A percentile compares a stretch with the other conserved stretches of the same genome.
Evolutionary conservation across 2,797 vertebrate species (phyloP).

Genomic region (Myripristis jacobus): DNA sequence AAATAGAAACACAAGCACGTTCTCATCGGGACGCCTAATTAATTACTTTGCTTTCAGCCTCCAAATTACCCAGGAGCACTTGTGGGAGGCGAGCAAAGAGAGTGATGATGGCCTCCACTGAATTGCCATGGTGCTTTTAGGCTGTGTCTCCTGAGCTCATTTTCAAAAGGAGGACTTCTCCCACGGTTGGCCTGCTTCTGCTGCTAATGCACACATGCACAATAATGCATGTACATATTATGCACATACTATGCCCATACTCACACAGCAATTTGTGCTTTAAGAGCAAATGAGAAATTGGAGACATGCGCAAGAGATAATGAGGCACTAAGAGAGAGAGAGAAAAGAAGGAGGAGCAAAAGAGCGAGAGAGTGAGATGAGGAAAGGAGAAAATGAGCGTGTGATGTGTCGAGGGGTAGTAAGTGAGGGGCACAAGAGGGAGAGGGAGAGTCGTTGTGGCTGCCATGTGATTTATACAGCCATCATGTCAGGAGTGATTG

Average conservation of each 20-base stretch:
- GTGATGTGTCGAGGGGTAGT: slow-evolving; percentile 20
- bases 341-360: slow-evolving; percentile 19
- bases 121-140: slow-evolving; percentile 75
- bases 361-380: slow-evolving; percentile 38
- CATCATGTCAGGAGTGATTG: slow-evolving; percentile 63
- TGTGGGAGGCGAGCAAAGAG: slow-evolving; percentile 65
- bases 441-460: slow-evolving; percentile 39
- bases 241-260: slow-evolving; percentile 16
- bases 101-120: slow-evolving; percentile 70
- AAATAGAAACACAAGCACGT: slow-evolving; percentile 62
- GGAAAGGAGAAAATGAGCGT: slow-evolving; percentile 30
- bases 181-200: slow-evolving; percentile 37
- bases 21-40: slow-evolving; percentile 78
- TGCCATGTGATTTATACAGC: slow-evolving; percentile 73
- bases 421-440: slow-evolving; percentile 7
- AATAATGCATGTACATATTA: not conserved
- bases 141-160: slow-evolving; percentile 63
- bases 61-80: slow-evolving; percentile 77
- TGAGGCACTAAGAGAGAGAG: slow-evolving; percentile 24
- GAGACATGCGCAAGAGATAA: slow-evolving; percentile 43
- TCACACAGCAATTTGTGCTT: slow-evolving; percentile 44
- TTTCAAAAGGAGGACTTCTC: slow-evolving; percentile 61
- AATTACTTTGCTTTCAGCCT: slow-evolving; percentile 82
- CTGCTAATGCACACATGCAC: slow-evolving; percentile 38
- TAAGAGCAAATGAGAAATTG: slow-evolving; percentile 23